Conservation (phyloP, 2,888 invertebrate species). For the Drosophila macrospina region DNA sequence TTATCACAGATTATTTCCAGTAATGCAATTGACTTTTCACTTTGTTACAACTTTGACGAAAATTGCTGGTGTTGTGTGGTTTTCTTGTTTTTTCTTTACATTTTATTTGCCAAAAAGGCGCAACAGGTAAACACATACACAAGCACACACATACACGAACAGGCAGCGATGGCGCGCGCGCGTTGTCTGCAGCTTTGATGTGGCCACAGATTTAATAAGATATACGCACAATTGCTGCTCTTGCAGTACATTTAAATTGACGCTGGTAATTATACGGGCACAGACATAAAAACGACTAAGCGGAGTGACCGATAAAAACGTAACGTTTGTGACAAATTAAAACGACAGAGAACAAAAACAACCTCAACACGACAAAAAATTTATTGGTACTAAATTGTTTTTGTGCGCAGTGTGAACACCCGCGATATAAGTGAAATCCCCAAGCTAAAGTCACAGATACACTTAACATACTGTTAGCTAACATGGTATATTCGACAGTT, state of each 20-base stretch:
- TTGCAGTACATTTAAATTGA: conserved; percentile 39
- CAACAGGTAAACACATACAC: conserved; percentile 57
- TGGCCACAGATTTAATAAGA: conserved; percentile 29
- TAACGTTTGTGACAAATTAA: conserved; percentile 44
- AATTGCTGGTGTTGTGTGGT: conserved; percentile 10
- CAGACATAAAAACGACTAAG: neutral
- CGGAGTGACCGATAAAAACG: conserved; percentile 33
- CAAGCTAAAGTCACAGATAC: neutral
- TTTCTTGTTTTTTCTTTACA: conserved; percentile 27
- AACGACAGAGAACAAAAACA: conserved; percentile 23
- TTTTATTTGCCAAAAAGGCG: conserved; percentile 50
- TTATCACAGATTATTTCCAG: conserved; percentile 60
- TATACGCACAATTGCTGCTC: conserved; percentile 29
- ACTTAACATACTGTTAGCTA: no score
- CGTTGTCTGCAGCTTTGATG: conserved; percentile 38
- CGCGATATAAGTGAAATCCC: conserved; percentile 7
- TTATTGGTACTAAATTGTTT: conserved; percentile 56
- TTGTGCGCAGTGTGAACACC: conserved; percentile 44
- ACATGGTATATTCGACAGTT: no score
- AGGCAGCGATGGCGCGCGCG: conserved; percentile 62
- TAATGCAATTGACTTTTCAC: conserved; percentile 9
- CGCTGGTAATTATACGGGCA: conserved; percentile 21
- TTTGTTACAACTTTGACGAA: conserved; percentile 22
- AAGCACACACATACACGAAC: conserved; percentile 18
- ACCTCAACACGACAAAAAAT: conserved; percentile 53